These are phyloP conservation scores for Marmota flaviventris DNA, from an alignment of 2,113 vertebrate genomes.

Conservation along the genomic window DNA sequence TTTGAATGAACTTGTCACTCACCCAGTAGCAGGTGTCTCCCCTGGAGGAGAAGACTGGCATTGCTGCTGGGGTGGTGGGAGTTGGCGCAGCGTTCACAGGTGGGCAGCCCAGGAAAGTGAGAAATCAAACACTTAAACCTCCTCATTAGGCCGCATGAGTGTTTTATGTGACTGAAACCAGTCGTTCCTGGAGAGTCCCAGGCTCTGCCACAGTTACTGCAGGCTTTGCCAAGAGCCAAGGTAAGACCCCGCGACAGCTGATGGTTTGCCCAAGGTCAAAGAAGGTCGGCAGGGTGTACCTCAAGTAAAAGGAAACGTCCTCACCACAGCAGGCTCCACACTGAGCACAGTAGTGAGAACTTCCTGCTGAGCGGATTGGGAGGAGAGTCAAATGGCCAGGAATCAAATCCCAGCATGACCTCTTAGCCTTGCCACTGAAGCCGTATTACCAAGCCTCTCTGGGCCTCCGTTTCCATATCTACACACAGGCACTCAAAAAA, in stretches of 20 bases:
- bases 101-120: background rate
- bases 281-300: background rate
- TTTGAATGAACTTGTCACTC: background rate
- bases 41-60: background rate
- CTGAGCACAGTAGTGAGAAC: background rate
- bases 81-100: background rate
- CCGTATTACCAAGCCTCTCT: background rate
- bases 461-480: background rate
- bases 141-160: background rate
- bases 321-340: fast-evolving
- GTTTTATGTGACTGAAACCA: background rate
- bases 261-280: background rate
- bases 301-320: background rate
- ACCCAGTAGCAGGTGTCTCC: background rate
- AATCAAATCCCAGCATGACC: background rate
- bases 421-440: background rate
- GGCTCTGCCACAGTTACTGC: background rate
- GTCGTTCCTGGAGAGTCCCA: background rate
- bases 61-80: background rate
- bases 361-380: background rate
- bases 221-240: background rate
- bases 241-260: background rate
- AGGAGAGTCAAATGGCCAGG: background rate
- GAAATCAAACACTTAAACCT: background rate
- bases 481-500: background rate